Conservation (phyloP, 2,113 vertebrate species). For the Chloebia gouldiae region DNA sequence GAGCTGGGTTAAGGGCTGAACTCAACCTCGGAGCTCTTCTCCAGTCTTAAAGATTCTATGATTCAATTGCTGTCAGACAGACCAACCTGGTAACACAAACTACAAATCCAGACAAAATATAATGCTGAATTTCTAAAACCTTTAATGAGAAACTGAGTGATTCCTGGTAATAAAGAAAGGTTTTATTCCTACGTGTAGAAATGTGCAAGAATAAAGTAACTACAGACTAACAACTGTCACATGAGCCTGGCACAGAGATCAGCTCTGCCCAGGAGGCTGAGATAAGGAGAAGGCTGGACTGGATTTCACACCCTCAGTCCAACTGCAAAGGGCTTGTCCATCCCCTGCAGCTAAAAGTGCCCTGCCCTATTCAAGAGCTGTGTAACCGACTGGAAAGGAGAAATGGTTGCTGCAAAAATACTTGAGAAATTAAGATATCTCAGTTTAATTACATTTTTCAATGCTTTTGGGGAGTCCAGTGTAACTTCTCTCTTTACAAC, state of each 20-base stretch:
- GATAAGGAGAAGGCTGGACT: neutral
- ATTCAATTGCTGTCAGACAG: neutral
- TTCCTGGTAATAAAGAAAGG: neutral
- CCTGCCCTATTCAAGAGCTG: neutral
- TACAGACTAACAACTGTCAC: neutral
- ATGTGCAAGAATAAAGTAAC: neutral
- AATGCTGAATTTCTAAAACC: neutral
- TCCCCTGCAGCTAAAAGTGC: neutral
- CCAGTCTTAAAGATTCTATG: neutral
- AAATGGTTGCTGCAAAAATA: neutral
- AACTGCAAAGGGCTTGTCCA: neutral
- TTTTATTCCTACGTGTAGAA: neutral
- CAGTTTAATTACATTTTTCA: neutral
- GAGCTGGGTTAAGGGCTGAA: neutral
- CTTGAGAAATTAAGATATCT: neutral
- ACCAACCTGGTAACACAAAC: neutral
- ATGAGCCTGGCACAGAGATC: neutral
- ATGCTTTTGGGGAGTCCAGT: neutral
- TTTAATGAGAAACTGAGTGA: neutral
- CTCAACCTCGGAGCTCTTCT: neutral
- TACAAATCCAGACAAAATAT: neutral
- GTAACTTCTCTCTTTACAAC: neutral
- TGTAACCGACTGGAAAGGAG: accelerated
- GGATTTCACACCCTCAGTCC: neutral
- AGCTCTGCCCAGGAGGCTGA: neutral